Base-by-base conservation (phyloP, 1,140 invertebrate genomes). In the Aphaenogaster rudis region DNA sequence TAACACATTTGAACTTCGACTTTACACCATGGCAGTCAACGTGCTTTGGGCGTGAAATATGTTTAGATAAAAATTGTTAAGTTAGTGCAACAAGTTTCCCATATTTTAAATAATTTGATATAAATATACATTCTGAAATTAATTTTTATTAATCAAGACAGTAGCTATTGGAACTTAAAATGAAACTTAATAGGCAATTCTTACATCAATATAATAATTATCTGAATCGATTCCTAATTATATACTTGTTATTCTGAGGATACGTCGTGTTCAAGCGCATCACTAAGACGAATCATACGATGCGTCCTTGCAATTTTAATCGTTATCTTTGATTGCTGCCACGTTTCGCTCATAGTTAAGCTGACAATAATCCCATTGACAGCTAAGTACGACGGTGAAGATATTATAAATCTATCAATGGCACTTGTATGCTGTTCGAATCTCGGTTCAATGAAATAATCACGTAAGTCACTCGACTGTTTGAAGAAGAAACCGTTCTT, bases 311-410 rank as follows among this genome's bases (percentile, higher is more conserved):
- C 76, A 48, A 66, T 79, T 79, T 50, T 61, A 50, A 64, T 79
- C 45, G 59, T 21, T 21, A 33, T 59, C 17, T 61, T 61, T 11
- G 28, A 17, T 48, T 28, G 13, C 13, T 17, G 13, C 8, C 7
- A 45, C 11, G 54, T 59, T 59, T 77, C 15, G 50, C 48, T 74
- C 74, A 77, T 77, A 36, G n/a, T 77, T 59, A 61, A 61, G 15
- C 36, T 45, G 21, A 79, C 76, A 78, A 78, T 78, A 78, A 63
- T 78, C 42, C 28, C 54, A 61, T 79, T 79, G 76, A 50, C 76
- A 64, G 45, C 33, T 50, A 66, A 50, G 11, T 59, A 42, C 9
- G 11, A 39, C 28, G 42, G 7, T 48, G 13, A 21, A 64, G 76
- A 79, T 50, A 64, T 78, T 64, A 63, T 79, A 79, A 79, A 79